Percentiles rank a stretch among this genome's conserved stretches.
Conservation (phyloP, 2,888 invertebrate species). For the Acrobasis repandana region DNA sequence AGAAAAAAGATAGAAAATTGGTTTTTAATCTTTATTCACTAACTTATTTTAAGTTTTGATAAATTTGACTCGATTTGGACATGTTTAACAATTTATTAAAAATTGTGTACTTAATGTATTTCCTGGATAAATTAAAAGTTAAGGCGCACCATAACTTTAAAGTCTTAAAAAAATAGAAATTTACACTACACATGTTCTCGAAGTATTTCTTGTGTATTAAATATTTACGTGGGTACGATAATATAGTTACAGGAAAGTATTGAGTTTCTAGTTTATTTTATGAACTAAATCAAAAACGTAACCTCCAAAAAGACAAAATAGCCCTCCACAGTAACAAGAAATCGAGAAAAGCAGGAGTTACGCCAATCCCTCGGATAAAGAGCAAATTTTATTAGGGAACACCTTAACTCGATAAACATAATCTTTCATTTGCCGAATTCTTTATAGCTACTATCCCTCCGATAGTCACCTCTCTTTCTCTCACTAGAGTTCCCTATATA, state of each 20-base stretch:
- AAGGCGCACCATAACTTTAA: too few relatives aligned
- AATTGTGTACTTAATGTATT: not conserved
- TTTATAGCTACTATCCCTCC: constrained; percentile 61
- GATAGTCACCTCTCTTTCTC: constrained; percentile 41
- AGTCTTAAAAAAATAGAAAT: too few relatives aligned
- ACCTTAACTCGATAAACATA: constrained; percentile 80
- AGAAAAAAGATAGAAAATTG: not conserved
- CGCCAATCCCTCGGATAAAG: constrained; percentile 59
- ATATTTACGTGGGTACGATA: too few relatives aligned
- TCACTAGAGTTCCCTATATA: constrained; percentile 27
- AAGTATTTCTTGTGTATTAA: too few relatives aligned
- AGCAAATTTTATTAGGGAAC: constrained; percentile 71
- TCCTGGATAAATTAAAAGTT: too few relatives aligned
- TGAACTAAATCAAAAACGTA: not conserved
- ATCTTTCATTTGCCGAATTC: constrained; percentile 78
- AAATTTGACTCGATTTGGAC: too few relatives aligned
- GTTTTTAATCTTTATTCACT: not conserved
- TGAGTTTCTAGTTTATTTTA: not conserved
- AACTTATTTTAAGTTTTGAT: not conserved
- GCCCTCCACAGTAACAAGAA: constrained; percentile 26
- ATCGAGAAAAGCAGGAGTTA: constrained; percentile 61
- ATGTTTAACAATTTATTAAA: not conserved
- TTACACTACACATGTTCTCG: too few relatives aligned
- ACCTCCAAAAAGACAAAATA: constrained; percentile 3
- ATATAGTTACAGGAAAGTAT: not conserved